Percentiles rank a stretch among this genome's conserved stretches.
These are phyloP conservation scores for Acromyrmex echinatior DNA, from an alignment of 1,140 invertebrate genomes.

Conservation along the genomic window DNA sequence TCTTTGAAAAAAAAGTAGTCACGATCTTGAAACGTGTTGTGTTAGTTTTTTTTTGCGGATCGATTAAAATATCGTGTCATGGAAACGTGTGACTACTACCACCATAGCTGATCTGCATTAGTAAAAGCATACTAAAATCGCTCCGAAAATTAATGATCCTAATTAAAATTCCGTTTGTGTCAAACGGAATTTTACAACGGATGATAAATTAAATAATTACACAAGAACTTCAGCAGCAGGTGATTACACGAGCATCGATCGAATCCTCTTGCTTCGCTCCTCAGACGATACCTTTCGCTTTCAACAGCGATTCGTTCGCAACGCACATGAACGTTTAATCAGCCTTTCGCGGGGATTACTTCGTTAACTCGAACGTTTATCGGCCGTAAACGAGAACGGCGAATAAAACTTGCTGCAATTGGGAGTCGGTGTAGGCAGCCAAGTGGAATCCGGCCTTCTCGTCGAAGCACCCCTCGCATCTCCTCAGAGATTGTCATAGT, in stretches of 20 bases:
- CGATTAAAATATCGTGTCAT: conserved; percentile 44
- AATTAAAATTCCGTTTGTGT: conserved; percentile 7
- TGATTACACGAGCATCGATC: conserved; percentile 20
- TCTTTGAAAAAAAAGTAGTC: conserved; percentile 61
- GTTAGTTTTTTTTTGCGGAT: not conserved
- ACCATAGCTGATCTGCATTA: not conserved
- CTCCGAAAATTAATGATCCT: not conserved
- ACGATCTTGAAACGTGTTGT: conserved; percentile 43
- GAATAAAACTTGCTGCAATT: conserved; percentile 1
- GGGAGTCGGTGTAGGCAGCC: not conserved
- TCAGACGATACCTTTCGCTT: conserved; percentile 32
- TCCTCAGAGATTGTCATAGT: not conserved
- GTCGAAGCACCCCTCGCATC: conserved; percentile 47
- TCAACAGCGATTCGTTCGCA: not conserved
- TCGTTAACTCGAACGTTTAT: conserved; percentile 48
- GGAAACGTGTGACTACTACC: not conserved
- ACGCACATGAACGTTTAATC: conserved; percentile 21
- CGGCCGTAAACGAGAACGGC: conserved; percentile 28
- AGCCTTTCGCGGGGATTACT: conserved; percentile 15
- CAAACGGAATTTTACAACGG: not conserved
- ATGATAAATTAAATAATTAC: conserved; percentile 33
- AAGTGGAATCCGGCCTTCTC: conserved; percentile 27
- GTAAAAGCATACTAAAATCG: not conserved
- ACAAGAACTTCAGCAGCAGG: not conserved
- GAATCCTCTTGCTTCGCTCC: not conserved